Evolutionary conservation across 2,888 invertebrate genomes (phyloP).

Genomic region (Parthenolecanium corni): DNA sequence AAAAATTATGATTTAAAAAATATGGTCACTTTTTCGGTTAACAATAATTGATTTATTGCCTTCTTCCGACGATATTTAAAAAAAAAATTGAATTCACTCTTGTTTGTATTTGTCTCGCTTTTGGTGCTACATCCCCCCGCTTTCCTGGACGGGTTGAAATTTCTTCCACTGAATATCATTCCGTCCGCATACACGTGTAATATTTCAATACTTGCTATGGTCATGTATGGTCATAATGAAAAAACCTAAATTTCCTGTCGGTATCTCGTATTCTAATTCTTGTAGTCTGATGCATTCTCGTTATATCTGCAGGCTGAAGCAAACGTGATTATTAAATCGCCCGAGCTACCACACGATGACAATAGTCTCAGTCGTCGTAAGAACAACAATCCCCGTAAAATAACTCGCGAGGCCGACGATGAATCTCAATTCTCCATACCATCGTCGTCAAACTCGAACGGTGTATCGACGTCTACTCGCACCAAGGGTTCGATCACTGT

Average conservation of each 20-base stretch:
- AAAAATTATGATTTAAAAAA: neutral
- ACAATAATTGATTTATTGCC: too few species aligned
- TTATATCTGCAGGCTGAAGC: neutral
- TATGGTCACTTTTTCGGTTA: neutral
- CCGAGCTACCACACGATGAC: conserved; percentile 29
- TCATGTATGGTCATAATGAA: too few species aligned
- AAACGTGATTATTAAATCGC: neutral
- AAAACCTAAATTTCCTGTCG: too few species aligned
- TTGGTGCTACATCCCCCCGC: too few species aligned
- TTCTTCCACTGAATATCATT: too few species aligned
- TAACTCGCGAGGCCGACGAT: conserved; percentile 33
- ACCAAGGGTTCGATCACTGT: conserved; percentile 5
- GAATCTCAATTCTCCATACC: neutral
- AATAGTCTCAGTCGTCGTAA: conserved; percentile 38
- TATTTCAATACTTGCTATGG: too few species aligned
- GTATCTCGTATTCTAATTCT: too few species aligned
- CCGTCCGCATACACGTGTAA: too few species aligned
- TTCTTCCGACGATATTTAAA: too few species aligned
- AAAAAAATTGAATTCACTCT: too few species aligned
- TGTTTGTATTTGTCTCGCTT: too few species aligned
- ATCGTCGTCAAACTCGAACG: neutral
- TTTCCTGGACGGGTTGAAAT: too few species aligned
- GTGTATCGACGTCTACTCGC: neutral
- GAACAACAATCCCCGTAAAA: conserved; percentile 39
- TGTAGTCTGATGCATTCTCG: neutral